Evolutionary conservation across 2,888 invertebrate species (phyloP), one percentile per base, ranked within the genome.

Genomic region (Drosophila neonasuta): DNA sequence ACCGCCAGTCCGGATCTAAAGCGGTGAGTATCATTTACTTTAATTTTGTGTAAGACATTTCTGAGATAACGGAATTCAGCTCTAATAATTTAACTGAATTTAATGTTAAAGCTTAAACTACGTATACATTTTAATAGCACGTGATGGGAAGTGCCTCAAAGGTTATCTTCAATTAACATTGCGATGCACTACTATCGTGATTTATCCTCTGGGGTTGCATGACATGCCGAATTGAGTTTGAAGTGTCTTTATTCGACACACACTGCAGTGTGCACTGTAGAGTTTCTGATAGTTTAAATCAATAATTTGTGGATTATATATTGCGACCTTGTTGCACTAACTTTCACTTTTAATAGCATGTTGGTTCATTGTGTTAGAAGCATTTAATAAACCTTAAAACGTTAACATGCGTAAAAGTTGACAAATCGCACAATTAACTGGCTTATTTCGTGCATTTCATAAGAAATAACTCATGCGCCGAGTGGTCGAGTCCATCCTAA

Each of bases 1-100:
- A 95, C 95, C 0, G 95, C 95, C 1, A 94, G 94, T 68, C 94
- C 94, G 24, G 94, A 94, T 83, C 91, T 95, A 52, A 93, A 94
- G 73, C 92, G 95, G 77, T 93, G 76, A 89, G 90, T 88, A 45
- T 4, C 8, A 30, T 4, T 8, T 9, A 24, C 10, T 24, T 48
- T 20, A n/a, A 42, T 29, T 20, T 29, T 4, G 3, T 1, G 3
- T 20, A 20, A 20, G 20, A 4, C 20, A 20, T 20, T 20, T 20
- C 20, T 20, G 20, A 4, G 20, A 20, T 20, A 20, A 20, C 4
- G 20, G 4, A 20, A 20, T 20, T 20, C 20, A 34, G 59, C 59
- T 42, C n/a, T 41, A 50, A 50, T 52, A 65, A 66, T 15, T 67
- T 48, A 71, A 46, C 61, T 61, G 68, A 68, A 48, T 49, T 61